Conservation (phyloP, 2,113 vertebrate species). For the Atrichornis clamosus region DNA sequence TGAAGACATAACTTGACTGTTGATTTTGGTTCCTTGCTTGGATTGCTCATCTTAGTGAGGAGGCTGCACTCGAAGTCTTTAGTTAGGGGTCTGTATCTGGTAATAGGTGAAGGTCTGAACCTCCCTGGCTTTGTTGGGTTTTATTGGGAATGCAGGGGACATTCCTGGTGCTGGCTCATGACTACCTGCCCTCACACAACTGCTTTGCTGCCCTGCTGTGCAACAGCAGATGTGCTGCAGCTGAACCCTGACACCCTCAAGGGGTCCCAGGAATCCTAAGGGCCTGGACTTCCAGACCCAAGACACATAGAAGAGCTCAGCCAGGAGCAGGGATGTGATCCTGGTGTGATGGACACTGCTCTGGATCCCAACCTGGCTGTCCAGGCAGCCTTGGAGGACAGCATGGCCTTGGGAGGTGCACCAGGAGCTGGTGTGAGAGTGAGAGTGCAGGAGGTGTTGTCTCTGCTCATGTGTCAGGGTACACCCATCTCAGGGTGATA, state of each 20-base stretch:
- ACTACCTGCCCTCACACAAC: not conserved
- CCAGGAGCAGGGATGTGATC: rapidly evolving
- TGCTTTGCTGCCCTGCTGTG: not conserved
- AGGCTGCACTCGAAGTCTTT: not conserved
- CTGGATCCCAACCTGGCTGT: not conserved
- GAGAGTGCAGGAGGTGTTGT: not conserved
- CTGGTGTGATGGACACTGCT: not conserved
- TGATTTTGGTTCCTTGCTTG: not conserved
- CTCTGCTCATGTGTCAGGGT: not conserved
- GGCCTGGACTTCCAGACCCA: not conserved
- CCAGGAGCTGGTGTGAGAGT: not conserved
- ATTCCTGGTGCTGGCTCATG: not conserved
- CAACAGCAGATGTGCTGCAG: not conserved
- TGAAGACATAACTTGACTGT: not conserved
- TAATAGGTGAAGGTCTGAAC: not conserved
- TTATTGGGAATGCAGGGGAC: not conserved
- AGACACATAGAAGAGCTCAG: not conserved
- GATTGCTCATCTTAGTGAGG: not conserved
- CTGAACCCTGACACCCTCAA: rapidly evolving
- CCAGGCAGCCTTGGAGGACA: not conserved
- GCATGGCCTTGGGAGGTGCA: not conserved
- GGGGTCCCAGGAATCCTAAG: not conserved
- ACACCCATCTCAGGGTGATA: not conserved
- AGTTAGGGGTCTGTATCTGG: not conserved
- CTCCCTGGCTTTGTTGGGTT: not conserved